Percentiles rank a stretch among this genome's conserved stretches.
These are phyloP conservation scores for Leucoraja erinaceus DNA, from an alignment of 2,113 vertebrate genomes.

Conservation along the genomic window DNA sequence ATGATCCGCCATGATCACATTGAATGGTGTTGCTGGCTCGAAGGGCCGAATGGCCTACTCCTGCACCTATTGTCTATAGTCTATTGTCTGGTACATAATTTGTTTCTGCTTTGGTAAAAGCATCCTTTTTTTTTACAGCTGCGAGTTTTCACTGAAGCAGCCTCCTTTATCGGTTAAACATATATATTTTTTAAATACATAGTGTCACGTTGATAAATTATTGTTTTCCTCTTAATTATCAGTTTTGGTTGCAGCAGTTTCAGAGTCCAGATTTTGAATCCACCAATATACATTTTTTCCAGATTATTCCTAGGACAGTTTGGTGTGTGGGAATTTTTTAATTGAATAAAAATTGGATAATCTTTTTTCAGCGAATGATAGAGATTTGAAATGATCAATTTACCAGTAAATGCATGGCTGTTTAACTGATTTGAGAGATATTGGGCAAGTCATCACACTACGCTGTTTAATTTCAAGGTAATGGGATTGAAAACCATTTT, in stretches of 20 bases:
- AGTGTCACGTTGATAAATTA: background rate
- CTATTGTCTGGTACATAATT: too few species aligned
- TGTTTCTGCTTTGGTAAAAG: background rate
- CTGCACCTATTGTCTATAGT: too few species aligned
- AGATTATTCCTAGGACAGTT: background rate
- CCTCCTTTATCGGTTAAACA: too few species aligned
- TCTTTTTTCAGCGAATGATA: background rate
- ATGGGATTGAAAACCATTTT: too few species aligned
- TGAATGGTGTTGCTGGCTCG: too few species aligned
- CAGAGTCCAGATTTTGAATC: background rate
- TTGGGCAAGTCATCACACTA: background rate
- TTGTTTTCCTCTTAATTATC: background rate
- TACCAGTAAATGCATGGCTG: background rate
- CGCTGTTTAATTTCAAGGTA: too few species aligned
- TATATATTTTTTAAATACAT: background rate
- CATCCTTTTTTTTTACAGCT: too few species aligned
- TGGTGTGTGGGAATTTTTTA: background rate
- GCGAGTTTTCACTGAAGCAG: too few species aligned
- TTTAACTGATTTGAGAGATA: background rate
- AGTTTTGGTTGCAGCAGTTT: background rate
- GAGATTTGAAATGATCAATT: background rate
- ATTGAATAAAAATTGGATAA: background rate
- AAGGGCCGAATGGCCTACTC: too few species aligned
- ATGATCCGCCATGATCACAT: too few species aligned
- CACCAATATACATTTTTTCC: background rate